Evolutionary conservation across 2,888 invertebrate genomes (phyloP).

Genomic region (Heliconius erato): DNA sequence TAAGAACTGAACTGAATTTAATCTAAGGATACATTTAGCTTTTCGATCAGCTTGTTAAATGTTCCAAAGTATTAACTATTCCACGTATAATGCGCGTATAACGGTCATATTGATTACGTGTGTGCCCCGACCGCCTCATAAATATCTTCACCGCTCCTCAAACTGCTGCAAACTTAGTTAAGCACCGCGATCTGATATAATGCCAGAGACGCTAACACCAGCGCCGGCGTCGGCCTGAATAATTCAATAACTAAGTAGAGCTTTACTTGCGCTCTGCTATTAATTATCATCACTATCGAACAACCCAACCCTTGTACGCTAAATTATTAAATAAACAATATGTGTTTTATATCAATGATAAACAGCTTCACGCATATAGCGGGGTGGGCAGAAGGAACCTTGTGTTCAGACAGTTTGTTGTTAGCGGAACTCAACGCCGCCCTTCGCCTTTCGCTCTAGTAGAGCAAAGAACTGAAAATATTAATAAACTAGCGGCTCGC

Average conservation of each 20-base stretch:
- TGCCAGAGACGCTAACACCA: constrained; percentile 24
- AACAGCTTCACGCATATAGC: too few relatives aligned
- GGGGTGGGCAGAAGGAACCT: too few relatives aligned
- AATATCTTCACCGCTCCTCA: constrained; percentile 21
- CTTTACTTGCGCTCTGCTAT: constrained; percentile 8
- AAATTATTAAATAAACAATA: background rate
- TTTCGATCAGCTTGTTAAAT: constrained; percentile 16
- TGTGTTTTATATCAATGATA: too few relatives aligned
- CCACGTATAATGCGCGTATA: constrained; percentile 23
- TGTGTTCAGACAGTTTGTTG: too few relatives aligned
- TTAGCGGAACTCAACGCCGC: background rate
- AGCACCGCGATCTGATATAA: constrained; percentile 27
- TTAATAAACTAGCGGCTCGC: too few relatives aligned
- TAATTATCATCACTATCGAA: constrained; percentile 10
- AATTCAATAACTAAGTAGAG: constrained; percentile 16
- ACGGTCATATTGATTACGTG: constrained; percentile 37
- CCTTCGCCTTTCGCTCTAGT: background rate
- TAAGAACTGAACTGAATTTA: background rate
- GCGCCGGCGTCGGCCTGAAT: constrained; percentile 10
- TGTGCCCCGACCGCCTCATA: constrained; percentile 27
- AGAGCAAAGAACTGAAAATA: background rate
- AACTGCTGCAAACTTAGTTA: constrained; percentile 26
- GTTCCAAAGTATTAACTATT: constrained; percentile 6
- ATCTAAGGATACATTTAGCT: background rate
- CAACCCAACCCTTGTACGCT: background rate